Evolutionary conservation across 2,797 vertebrate species (phyloP).

Genomic region (Morelia viridis): DNA sequence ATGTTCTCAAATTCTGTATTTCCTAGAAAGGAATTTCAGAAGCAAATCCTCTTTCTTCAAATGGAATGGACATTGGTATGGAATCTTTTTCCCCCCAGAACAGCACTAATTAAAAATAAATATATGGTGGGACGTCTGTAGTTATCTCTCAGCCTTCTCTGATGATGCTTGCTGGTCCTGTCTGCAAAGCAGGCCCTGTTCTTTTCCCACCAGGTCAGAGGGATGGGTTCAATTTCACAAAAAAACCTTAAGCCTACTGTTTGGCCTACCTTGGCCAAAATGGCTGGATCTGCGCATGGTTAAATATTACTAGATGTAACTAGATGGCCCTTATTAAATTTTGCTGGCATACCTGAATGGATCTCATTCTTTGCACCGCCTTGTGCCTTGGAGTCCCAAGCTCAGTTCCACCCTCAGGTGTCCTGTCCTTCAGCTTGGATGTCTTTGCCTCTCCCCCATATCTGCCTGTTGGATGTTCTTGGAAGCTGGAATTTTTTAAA

Average conservation of each 20-base stretch:
- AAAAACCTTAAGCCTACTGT: conserved; percentile 85
- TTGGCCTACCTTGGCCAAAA: conserved; percentile 82
- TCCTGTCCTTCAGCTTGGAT: too few relatives aligned
- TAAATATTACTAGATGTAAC: conserved; percentile 79
- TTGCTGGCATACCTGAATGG: conserved; percentile 80
- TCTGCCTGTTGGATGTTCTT: conserved; percentile 25
- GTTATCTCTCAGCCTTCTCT: conserved; percentile 53
- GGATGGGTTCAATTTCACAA: conserved; percentile 76
- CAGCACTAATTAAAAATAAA: too few relatives aligned
- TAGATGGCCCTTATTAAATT: conserved; percentile 78
- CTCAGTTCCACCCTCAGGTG: too few relatives aligned
- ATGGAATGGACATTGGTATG: too few relatives aligned
- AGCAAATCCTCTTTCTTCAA: too few relatives aligned
- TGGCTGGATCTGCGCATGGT: conserved; percentile 85
- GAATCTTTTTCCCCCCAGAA: too few relatives aligned
- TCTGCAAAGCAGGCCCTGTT: conserved; percentile 79
- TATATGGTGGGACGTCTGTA: neutral
- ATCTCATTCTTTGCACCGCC: conserved; percentile 70
- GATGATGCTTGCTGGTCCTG: conserved; percentile 71
- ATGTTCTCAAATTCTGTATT: too few relatives aligned
- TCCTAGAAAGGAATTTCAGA: too few relatives aligned
- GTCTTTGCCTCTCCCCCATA: too few relatives aligned
- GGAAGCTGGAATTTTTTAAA: conserved; percentile 66
- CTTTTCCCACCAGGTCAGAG: conserved; percentile 79
- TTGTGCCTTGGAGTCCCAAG: conserved; percentile 67